Percentiles rank a stretch among this genome's conserved stretches.
phyloP scores from a whole-genome alignment of 1,140 invertebrate species.

The Lineus longissimus region DNA sequence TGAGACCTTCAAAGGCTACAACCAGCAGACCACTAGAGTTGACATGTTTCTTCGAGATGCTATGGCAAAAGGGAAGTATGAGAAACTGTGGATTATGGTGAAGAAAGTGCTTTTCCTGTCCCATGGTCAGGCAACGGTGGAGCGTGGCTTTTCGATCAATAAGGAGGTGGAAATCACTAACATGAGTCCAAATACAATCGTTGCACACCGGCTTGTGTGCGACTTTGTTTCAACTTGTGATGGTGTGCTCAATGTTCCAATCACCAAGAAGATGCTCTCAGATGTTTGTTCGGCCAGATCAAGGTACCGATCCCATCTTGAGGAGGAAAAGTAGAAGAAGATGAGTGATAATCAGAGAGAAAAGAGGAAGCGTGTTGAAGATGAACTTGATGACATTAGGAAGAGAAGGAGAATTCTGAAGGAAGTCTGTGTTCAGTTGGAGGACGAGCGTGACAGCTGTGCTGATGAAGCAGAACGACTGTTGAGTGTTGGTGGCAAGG shows the following conservation, averaged over 20 bases:
- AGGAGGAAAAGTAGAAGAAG: background rate
- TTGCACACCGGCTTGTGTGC: background rate
- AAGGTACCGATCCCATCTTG: background rate
- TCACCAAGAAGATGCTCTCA: background rate
- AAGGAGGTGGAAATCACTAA: conserved; percentile 17
- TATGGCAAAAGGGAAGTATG: background rate
- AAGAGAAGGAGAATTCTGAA: background rate
- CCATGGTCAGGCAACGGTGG: conserved; percentile 31
- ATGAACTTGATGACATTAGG: background rate
- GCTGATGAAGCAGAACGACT: background rate
- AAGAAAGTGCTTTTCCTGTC: conserved; percentile 21
- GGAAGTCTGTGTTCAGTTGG: background rate
- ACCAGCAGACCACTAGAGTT: background rate
- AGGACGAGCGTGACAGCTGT: background rate
- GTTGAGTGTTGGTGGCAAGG: too few species aligned
- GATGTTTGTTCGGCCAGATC: background rate
- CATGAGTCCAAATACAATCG: background rate
- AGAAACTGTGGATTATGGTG: conserved; percentile 18
- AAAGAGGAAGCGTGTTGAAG: background rate
- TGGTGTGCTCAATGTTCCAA: background rate
- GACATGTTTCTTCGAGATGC: background rate
- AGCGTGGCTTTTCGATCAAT: conserved; percentile 30
- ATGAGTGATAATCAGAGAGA: background rate
- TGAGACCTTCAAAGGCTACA: background rate
- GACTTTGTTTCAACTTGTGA: background rate